These are phyloP conservation scores for Tetraneura akinire DNA, from an alignment of 1,140 invertebrate genomes.

Conservation along the genomic window DNA sequence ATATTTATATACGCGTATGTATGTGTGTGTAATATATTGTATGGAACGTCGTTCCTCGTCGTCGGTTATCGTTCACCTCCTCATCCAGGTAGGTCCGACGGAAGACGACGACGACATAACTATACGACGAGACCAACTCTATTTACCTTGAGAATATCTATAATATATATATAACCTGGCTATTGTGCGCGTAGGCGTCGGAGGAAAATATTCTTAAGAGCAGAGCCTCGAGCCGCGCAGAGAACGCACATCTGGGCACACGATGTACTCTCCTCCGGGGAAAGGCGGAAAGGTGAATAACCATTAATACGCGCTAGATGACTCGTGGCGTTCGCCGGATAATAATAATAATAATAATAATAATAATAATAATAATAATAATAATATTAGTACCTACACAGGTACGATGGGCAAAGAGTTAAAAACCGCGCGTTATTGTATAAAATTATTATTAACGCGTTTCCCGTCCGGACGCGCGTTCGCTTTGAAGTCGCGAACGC, in stretches of 20 bases:
- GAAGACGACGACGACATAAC: background rate
- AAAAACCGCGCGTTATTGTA: too few relatives aligned
- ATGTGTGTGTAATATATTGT: background rate
- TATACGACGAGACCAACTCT: background rate
- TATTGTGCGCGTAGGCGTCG: conserved; percentile 41
- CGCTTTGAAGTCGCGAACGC: background rate
- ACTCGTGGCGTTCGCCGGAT: background rate
- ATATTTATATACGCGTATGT: background rate
- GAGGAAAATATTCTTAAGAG: conserved; percentile 11
- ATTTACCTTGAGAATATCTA: conserved; percentile 45
- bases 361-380: too few relatives aligned
- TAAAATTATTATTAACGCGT: background rate
- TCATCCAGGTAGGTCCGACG: conserved; percentile 11
- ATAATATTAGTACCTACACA: too few relatives aligned
- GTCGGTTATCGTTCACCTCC: background rate
- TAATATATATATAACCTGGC: conserved; percentile 19
- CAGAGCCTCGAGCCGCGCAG: background rate
- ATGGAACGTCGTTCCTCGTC: background rate
- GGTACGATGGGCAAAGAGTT: too few relatives aligned
- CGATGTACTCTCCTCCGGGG: background rate
- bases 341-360: too few relatives aligned
- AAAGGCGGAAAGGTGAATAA: conserved; percentile 43
- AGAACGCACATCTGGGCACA: conserved; percentile 9
- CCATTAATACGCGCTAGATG: conserved; percentile 6
- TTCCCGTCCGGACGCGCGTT: background rate